Percentiles rank a stretch among this genome's conserved stretches.
Conservation (phyloP, 1,140 invertebrate species). For the Alviniconcha marisindica region DNA sequence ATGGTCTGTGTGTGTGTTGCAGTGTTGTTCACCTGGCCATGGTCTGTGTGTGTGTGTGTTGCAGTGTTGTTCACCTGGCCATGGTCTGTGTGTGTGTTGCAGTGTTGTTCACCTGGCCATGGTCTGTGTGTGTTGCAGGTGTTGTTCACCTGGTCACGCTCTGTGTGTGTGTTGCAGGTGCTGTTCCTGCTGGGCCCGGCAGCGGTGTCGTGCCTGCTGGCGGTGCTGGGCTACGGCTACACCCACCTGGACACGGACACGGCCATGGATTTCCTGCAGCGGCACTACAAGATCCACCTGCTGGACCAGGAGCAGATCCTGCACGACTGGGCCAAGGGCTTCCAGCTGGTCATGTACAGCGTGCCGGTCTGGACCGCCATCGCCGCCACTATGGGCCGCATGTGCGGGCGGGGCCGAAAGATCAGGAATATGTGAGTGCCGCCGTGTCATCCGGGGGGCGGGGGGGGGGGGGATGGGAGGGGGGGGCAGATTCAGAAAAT, state of each 20-base stretch:
- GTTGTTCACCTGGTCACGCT: too few relatives aligned
- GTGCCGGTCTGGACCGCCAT: constrained; percentile 53
- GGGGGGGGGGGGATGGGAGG: too few relatives aligned
- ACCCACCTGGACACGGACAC: constrained; percentile 53
- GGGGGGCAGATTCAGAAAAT: too few relatives aligned
- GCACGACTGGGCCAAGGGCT: constrained; percentile 45
- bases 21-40: too few relatives aligned
- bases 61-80: too few relatives aligned
- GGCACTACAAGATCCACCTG: constrained; percentile 41
- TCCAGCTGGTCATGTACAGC: constrained; percentile 45
- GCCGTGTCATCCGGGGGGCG: not conserved
- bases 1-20: too few relatives aligned
- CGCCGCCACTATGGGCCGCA: constrained; percentile 52
- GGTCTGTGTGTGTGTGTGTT: too few relatives aligned
- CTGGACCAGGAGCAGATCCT: constrained; percentile 22
- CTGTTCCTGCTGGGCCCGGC: constrained; percentile 64
- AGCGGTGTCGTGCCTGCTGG: constrained; percentile 61
- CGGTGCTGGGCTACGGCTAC: constrained; percentile 66
- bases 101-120: too few relatives aligned
- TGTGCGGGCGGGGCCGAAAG: constrained; percentile 49
- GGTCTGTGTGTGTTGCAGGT: too few relatives aligned
- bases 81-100: too few relatives aligned
- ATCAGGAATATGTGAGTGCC: constrained; percentile 52
- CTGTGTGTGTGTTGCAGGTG: constrained; percentile 52
- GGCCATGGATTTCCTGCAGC: constrained; percentile 55